Conservation (phyloP, 2,797 vertebrate genomes). For the Pelodytes ibericus region DNA sequence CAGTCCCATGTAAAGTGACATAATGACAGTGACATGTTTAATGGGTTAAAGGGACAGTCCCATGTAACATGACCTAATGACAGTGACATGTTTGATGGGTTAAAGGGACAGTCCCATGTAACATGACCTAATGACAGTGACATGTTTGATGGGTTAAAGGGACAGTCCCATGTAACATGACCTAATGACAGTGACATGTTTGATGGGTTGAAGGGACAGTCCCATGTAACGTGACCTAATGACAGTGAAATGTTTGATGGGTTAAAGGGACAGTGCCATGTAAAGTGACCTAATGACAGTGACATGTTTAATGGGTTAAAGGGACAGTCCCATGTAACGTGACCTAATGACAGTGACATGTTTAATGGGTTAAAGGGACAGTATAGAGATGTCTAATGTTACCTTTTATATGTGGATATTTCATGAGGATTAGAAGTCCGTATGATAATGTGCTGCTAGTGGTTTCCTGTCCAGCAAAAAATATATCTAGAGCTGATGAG, state of each 20-base stretch:
- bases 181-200: no score
- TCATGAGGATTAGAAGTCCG: conserved; percentile 59
- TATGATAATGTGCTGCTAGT: conserved; percentile 60
- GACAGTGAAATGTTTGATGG: not conserved
- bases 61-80: no score
- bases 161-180: no score
- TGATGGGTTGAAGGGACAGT: no score
- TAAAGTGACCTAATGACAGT: no score
- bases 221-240: not conserved
- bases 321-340: no score
- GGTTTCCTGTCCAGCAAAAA: conserved; percentile 61
- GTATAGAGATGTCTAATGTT: no score
- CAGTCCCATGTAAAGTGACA: not conserved
- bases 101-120: not conserved
- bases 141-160: not conserved
- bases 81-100: no score
- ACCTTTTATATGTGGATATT: conserved; percentile 55
- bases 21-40: not conserved
- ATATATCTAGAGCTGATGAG: conserved; percentile 42
- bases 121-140: no score
- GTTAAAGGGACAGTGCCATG: not conserved
- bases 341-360: no score
- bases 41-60: not conserved
- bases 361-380: no score
- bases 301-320: no score